These are phyloP conservation scores for Mythimna pallens DNA, from an alignment of 2,888 invertebrate species.

Conservation along the genomic window DNA sequence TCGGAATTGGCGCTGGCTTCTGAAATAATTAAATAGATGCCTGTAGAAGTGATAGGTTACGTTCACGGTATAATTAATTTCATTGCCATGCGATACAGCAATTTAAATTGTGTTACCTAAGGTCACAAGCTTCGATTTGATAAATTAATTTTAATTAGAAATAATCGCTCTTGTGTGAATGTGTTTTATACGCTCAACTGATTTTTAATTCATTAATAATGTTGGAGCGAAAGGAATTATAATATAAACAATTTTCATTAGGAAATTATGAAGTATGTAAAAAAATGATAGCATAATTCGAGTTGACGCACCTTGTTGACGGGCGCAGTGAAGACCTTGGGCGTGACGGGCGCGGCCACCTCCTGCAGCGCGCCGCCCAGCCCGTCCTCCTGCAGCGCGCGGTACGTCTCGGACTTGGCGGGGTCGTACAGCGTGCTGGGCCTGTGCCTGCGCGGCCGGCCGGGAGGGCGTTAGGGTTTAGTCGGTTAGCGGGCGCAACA, in stretches of 20 bases:
- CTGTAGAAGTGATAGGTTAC: neutral
- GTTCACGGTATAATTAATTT: neutral
- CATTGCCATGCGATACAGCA: neutral
- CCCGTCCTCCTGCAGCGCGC: slow-evolving; percentile 95
- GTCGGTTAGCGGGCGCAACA: slow-evolving; percentile 89
- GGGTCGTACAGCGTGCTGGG: slow-evolving; percentile 96
- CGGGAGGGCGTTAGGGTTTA: slow-evolving; percentile 85
- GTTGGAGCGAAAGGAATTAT: neutral
- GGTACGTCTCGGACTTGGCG: slow-evolving; percentile 96
- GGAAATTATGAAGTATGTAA: neutral
- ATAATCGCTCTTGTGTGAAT: neutral
- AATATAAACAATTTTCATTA: neutral
- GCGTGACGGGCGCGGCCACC: slow-evolving; percentile 93
- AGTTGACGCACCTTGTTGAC: slow-evolving; percentile 87
- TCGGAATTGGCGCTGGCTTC: slow-evolving; percentile 85
- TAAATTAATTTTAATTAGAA: neutral
- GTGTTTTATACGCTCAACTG: neutral
- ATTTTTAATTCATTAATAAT: neutral
- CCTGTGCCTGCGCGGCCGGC: slow-evolving; percentile 88
- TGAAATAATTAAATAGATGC: slow-evolving; percentile 57
- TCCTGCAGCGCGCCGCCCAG: slow-evolving; percentile 92
- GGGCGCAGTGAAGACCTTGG: slow-evolving; percentile 94
- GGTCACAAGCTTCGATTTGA: neutral
- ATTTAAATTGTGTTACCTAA: neutral
- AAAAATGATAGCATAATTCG: neutral